Conservation (phyloP, 2,797 vertebrate species). For the Tauraco hartlaubi region DNA sequence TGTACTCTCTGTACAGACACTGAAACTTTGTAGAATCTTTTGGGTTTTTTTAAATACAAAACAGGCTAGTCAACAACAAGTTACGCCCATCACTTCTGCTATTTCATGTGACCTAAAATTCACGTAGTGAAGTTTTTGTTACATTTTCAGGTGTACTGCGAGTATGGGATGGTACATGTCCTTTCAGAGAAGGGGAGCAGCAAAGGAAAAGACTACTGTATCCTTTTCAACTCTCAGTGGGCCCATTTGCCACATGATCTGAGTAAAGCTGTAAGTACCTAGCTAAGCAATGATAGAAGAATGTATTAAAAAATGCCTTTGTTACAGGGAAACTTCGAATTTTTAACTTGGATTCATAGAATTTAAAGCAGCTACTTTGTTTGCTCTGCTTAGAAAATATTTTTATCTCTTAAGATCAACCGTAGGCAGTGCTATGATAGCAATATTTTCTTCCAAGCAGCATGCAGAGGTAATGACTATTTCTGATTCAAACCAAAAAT, state of each 20-base stretch:
- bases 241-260: constrained; percentile 94
- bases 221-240: constrained; percentile 96
- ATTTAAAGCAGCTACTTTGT: not conserved
- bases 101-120: not conserved
- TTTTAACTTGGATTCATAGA: not conserved
- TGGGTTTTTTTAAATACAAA: not conserved
- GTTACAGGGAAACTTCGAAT: not conserved
- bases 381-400: not conserved
- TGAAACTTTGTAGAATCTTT: not conserved
- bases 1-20: not conserved
- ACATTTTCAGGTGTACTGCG: constrained; percentile 84
- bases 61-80: not conserved
- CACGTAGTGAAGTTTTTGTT: not conserved
- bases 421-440: not conserved
- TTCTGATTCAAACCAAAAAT: not conserved
- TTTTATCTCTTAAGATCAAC: not conserved
- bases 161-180: constrained; percentile 95
- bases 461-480: not conserved
- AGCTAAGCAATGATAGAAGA: not conserved
- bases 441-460: not conserved
- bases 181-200: constrained; percentile 82
- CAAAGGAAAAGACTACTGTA: constrained; percentile 94
- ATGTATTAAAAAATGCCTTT: not conserved
- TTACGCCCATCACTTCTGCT: not conserved
- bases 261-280: constrained; percentile 90